Conservation (phyloP, 2,113 vertebrate genomes). For the Chloropsis hardwickii region DNA sequence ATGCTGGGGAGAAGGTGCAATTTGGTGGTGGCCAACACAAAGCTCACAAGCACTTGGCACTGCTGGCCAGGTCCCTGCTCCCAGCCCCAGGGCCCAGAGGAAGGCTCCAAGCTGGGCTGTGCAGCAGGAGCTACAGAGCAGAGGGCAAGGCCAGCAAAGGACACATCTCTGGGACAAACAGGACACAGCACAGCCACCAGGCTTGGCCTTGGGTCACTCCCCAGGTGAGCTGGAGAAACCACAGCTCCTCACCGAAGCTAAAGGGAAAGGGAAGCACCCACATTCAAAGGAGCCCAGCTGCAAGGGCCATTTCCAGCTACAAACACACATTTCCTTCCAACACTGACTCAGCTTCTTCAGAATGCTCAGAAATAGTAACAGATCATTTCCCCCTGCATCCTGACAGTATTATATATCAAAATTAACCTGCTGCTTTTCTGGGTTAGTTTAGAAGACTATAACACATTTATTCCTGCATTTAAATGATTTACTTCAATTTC, state of each 20-base stretch:
- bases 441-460: neutral
- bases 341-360: neutral
- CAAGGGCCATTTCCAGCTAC: neutral
- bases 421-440: neutral
- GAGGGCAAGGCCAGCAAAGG: neutral
- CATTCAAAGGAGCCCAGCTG: neutral
- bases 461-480: neutral
- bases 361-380: neutral
- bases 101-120: neutral
- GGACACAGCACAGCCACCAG: neutral
- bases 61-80: neutral
- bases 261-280: neutral
- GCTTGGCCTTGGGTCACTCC: fast-evolving
- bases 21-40: fast-evolving
- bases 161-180: neutral
- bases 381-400: neutral
- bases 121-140: fast-evolving
- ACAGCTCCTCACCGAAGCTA: too few species aligned
- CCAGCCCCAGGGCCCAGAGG: fast-evolving
- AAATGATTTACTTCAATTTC: neutral
- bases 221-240: neutral
- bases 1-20: neutral
- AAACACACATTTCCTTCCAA: neutral
- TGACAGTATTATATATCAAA: neutral
- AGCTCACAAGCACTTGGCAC: fast-evolving